phyloP scores from a whole-genome alignment of 2,113 vertebrate genomes.

The Mormyrus iriodes region DNA sequence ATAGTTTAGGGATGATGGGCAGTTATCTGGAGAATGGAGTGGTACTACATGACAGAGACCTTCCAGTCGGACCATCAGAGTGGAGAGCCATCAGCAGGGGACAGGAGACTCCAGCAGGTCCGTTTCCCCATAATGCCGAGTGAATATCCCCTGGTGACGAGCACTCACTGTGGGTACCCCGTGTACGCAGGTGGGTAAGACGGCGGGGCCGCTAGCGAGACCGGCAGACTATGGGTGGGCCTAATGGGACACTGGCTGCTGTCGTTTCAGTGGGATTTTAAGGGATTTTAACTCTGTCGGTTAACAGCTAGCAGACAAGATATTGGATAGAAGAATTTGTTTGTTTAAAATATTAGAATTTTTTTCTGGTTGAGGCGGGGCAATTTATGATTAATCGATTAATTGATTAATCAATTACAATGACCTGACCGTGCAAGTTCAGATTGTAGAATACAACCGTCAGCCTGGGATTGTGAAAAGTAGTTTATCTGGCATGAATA shows the following conservation, averaged over 20 bases:
- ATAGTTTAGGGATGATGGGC: slow-evolving; percentile 11
- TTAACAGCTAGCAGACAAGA: background rate
- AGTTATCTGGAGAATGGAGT: slow-evolving; percentile 31
- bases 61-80: background rate
- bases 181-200: slow-evolving; percentile 56
- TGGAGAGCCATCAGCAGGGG: background rate
- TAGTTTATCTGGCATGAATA: background rate
- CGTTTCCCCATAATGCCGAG: slow-evolving; percentile 54
- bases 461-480: background rate
- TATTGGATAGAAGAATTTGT: background rate
- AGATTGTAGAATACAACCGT: background rate
- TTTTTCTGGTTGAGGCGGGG: background rate
- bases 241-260: background rate
- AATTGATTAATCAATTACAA: background rate
- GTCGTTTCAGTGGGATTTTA: no score
- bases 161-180: slow-evolving; percentile 41
- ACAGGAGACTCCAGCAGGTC: background rate
- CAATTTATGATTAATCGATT: background rate
- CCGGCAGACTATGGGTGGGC: background rate
- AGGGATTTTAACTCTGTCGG: background rate
- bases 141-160: slow-evolving; percentile 43
- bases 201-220: background rate
- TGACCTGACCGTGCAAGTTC: background rate
- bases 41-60: background rate
- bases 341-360: background rate